phyloP scores from a whole-genome alignment of 2,113 vertebrate species.

The Sciurus niger region DNA sequence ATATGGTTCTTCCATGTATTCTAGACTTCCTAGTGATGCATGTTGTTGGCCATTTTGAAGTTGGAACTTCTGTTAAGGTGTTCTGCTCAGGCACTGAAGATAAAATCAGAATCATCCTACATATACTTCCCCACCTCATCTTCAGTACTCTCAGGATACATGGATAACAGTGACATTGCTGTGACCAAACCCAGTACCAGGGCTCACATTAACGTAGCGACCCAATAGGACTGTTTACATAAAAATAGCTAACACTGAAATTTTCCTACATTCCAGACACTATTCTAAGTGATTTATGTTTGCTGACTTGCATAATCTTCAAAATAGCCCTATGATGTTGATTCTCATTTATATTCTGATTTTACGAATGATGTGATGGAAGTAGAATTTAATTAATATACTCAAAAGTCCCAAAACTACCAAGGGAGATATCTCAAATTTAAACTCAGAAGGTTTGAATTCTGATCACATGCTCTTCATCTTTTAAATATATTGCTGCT shows the following conservation, averaged over 20 bases:
- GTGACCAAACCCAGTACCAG: neutral
- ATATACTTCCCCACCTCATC: neutral
- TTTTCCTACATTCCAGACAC: neutral
- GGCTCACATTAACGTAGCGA: neutral
- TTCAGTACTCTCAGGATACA: neutral
- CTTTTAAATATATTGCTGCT: neutral
- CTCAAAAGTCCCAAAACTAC: neutral
- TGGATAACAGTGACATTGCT: neutral
- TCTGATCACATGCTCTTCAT: neutral
- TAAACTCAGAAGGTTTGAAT: neutral
- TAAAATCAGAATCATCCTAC: neutral
- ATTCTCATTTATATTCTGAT: neutral
- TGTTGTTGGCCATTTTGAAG: slow-evolving; percentile 22
- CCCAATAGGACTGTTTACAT: neutral
- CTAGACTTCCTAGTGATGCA: neutral
- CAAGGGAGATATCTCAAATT: neutral
- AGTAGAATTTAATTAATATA: neutral
- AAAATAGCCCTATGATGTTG: neutral
- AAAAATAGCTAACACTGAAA: neutral
- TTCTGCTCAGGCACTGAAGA: neutral
- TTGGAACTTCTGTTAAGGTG: neutral
- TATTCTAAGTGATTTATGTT: slow-evolving; percentile 4
- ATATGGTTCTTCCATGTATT: neutral
- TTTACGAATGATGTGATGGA: slow-evolving; percentile 24
- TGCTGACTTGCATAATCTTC: neutral